These are phyloP conservation scores for Hyalella azteca DNA, from an alignment of 2,888 invertebrate genomes.

Conservation along the genomic window DNA sequence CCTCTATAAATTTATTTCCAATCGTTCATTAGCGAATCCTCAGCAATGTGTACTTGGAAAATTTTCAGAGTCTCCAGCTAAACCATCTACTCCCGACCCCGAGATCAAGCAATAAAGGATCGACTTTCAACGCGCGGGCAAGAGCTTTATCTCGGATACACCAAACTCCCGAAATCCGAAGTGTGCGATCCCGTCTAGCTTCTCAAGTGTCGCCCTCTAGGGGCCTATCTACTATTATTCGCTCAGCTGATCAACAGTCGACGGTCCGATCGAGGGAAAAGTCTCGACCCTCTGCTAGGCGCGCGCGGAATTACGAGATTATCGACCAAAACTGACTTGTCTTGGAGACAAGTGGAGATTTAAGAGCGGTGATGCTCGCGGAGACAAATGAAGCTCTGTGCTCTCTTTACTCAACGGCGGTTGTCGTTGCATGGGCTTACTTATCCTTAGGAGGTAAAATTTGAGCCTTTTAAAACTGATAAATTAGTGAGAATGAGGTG, in stretches of 20 bases:
- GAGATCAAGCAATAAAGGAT: not conserved
- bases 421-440: too few species aligned
- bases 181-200: not conserved
- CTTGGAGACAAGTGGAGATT: conserved; percentile 30
- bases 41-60: too few species aligned
- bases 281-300: not conserved
- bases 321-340: conserved; percentile 36
- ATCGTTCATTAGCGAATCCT: too few species aligned
- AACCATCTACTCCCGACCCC: too few species aligned
- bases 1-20: too few species aligned
- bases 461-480: too few species aligned
- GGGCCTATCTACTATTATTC: conserved; percentile 35
- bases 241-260: conserved; percentile 29
- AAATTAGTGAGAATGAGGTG: too few species aligned
- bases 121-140: not conserved
- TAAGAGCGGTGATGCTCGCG: conserved; percentile 18
- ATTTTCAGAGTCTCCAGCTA: too few species aligned
- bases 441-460: too few species aligned
- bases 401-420: too few species aligned
- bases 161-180: not conserved
- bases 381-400: not conserved
- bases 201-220: conserved; percentile 21
- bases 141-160: not conserved
- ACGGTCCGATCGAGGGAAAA: not conserved
- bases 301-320: conserved; percentile 25